Evolutionary conservation across 1,140 invertebrate genomes (phyloP).

Genomic region (Andricus grossulariae): DNA sequence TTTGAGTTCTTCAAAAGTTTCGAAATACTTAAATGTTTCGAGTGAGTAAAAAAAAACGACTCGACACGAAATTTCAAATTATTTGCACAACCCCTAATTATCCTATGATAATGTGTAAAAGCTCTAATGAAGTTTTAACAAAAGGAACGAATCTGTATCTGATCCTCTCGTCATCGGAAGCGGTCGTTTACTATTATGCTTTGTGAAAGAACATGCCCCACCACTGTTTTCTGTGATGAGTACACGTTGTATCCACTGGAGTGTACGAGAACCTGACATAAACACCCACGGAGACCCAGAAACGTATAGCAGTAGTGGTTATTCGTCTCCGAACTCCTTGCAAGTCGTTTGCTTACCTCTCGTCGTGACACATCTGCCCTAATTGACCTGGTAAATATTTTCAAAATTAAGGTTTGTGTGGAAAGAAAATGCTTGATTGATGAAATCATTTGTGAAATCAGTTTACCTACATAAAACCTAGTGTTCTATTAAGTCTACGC

Average conservation of each 20-base stretch:
- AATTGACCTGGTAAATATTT: conserved; percentile 13
- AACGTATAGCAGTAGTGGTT: not conserved
- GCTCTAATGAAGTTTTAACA: no score
- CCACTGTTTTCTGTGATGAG: not conserved
- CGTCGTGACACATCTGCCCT: not conserved
- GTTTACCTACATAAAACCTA: not conserved
- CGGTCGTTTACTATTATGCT: no score
- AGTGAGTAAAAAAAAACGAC: no score
- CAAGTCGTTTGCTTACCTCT: not conserved
- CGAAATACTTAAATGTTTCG: no score
- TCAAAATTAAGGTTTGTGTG: not conserved
- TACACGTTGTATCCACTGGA: not conserved
- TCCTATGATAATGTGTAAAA: no score
- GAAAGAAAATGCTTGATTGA: not conserved
- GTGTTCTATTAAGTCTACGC: not conserved
- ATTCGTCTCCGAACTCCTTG: not conserved
- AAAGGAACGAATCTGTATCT: no score
- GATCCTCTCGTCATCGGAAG: no score
- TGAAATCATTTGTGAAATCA: not conserved
- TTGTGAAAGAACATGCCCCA: not conserved
- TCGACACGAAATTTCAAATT: no score
- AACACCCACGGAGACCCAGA: conserved; percentile 5
- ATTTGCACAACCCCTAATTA: no score
- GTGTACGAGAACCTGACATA: not conserved
- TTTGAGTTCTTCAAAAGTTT: no score